These are phyloP conservation scores for Poeciliopsis presidionis DNA, from an alignment of 2,797 vertebrate genomes.

Conservation along the genomic window DNA sequence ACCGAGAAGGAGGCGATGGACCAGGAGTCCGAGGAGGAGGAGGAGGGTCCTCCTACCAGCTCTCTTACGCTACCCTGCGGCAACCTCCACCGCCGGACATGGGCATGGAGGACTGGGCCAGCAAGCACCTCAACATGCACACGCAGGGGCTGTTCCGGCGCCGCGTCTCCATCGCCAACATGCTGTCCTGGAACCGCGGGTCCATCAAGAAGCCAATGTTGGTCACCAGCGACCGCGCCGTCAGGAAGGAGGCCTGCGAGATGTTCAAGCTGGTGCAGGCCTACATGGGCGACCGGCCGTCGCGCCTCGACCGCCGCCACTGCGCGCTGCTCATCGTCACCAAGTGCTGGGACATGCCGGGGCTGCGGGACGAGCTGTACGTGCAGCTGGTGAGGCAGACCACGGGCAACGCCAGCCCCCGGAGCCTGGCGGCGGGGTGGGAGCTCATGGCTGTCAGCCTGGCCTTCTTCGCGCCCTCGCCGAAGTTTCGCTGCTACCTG, in stretches of 20 bases:
- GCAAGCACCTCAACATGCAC: constrained; percentile 93
- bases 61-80: constrained; percentile 84
- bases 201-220: constrained; percentile 95
- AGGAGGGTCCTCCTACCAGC: constrained; percentile 72
- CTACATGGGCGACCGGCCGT: constrained; percentile 92
- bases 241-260: constrained; percentile 91
- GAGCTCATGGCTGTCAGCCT: constrained; percentile 92
- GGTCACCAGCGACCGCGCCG: constrained; percentile 86
- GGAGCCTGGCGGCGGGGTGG: constrained; percentile 88
- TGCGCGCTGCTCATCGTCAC: constrained; percentile 85
- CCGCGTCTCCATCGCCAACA: constrained; percentile 90
- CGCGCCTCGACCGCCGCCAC: constrained; percentile 85
- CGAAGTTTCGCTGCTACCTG: constrained; percentile 92
- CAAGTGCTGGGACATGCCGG: constrained; percentile 91
- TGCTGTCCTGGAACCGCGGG: constrained; percentile 91
- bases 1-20: constrained; percentile 61
- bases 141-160: constrained; percentile 91
- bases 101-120: constrained; percentile 92
- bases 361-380: constrained; percentile 90
- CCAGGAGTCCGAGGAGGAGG: constrained; percentile 33
- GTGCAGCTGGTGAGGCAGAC: constrained; percentile 92
- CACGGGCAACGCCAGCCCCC: constrained; percentile 85
- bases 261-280: constrained; percentile 93
- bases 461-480: constrained; percentile 92
- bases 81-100: constrained; percentile 82